These are phyloP conservation scores for Lymantria dispar DNA, from an alignment of 2,888 invertebrate species.

Conservation along the genomic window DNA sequence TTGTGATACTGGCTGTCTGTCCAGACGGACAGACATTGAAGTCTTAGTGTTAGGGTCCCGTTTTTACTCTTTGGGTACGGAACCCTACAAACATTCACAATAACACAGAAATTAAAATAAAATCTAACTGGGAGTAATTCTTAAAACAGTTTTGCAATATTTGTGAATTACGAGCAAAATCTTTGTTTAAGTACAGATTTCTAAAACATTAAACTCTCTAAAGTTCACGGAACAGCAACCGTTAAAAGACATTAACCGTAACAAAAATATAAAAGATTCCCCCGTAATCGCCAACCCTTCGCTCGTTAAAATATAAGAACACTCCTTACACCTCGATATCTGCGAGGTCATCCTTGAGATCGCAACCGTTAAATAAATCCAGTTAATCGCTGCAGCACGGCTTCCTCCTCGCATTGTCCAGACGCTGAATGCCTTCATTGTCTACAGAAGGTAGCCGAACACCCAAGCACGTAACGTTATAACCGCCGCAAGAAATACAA, in stretches of 20 bases:
- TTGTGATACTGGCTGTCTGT: no score
- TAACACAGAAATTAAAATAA: no score
- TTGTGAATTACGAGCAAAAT: background rate
- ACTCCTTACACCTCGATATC: constrained; percentile 33
- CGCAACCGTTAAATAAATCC: constrained; percentile 72
- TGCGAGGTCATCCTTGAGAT: constrained; percentile 41
- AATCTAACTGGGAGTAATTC: no score
- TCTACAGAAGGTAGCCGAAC: constrained; percentile 49
- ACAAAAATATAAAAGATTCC: constrained; percentile 23
- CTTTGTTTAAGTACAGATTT: background rate
- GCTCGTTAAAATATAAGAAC: constrained; percentile 26
- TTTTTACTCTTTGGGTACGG: no score
- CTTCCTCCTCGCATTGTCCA: constrained; percentile 63
- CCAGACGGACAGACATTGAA: no score
- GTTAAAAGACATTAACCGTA: constrained; percentile 19
- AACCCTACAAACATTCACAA: no score
- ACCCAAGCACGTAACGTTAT: constrained; percentile 27
- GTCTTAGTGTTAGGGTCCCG: no score
- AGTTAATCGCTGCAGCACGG: constrained; percentile 61
- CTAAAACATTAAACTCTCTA: no score
- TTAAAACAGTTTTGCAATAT: no score
- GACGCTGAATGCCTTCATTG: constrained; percentile 71
- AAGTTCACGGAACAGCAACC: background rate
- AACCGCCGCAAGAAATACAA: constrained; percentile 21
- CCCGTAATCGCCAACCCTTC: constrained; percentile 32